These are phyloP conservation scores for Rhombomys opimus DNA, from an alignment of 2,113 vertebrate genomes.

Conservation along the genomic window DNA sequence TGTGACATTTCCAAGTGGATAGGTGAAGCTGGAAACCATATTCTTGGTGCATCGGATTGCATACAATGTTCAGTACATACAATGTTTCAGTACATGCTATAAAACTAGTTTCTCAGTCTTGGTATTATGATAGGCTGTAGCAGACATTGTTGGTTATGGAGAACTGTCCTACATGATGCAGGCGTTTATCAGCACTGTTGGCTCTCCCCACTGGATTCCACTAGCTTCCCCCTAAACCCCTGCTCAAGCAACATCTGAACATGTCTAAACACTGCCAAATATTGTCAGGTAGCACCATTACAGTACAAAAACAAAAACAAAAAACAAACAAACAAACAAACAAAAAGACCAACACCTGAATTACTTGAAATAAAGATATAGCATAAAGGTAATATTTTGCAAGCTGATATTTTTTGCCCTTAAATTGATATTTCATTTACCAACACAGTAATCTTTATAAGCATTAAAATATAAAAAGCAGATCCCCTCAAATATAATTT, in stretches of 20 bases:
- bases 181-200: background rate
- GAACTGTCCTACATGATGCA: background rate
- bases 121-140: background rate
- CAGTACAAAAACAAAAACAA: background rate
- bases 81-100: background rate
- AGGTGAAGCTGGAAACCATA: background rate
- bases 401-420: background rate
- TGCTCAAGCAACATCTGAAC: background rate
- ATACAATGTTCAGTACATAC: background rate
- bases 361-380: slow-evolving; percentile 43
- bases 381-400: background rate
- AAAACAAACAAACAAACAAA: too few species aligned
- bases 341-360: slow-evolving; percentile 8
- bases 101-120: slow-evolving; percentile 5
- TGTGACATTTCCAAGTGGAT: background rate
- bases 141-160: background rate
- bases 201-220: background rate
- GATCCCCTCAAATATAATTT: background rate
- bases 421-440: slow-evolving; percentile 39
- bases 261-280: background rate
- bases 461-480: slow-evolving; percentile 22
- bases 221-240: background rate
- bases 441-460: background rate
- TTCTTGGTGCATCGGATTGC: background rate
- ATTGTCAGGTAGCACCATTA: background rate